These are phyloP conservation scores for Prunella strophiata DNA, from an alignment of 2,797 vertebrate species.

Conservation along the genomic window DNA sequence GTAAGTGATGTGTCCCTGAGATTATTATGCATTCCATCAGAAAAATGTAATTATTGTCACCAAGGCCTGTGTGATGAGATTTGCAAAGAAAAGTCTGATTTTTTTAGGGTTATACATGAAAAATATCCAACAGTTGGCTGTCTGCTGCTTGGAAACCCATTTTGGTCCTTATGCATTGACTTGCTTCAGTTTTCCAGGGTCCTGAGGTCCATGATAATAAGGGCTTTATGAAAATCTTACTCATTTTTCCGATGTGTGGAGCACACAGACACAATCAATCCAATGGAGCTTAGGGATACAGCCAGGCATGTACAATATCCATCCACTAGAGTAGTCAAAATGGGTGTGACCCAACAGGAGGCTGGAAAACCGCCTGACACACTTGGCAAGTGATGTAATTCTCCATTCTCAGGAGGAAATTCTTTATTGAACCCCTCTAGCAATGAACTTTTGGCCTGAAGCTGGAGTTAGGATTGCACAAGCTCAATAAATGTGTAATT, in stretches of 20 bases:
- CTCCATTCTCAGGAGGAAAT: constrained; percentile 53
- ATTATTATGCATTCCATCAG: neutral
- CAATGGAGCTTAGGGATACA: neutral
- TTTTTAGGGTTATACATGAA: neutral
- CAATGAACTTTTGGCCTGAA: constrained; percentile 68
- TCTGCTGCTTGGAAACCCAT: neutral
- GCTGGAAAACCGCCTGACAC: constrained; percentile 54
- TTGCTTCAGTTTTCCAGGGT: neutral
- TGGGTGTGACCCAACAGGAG: constrained; percentile 33
- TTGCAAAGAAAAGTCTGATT: neutral
- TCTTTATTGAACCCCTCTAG: constrained; percentile 64
- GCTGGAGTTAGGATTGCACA: constrained; percentile 62
- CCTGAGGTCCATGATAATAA: neutral
- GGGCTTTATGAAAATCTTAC: neutral
- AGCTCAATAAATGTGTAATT: constrained; percentile 63
- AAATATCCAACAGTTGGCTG: neutral
- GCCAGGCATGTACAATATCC: neutral
- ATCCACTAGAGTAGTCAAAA: constrained; percentile 5
- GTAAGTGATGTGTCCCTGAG: neutral
- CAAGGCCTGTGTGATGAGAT: neutral
- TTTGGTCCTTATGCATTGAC: neutral
- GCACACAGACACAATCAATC: neutral
- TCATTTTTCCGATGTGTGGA: neutral
- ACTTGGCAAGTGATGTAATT: constrained; percentile 61
- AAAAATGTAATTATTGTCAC: neutral